A percentile compares a stretch with the other conserved stretches of the same genome.
Conservation (phyloP, 1,140 invertebrate genomes). For the Chironomus tepperi region DNA sequence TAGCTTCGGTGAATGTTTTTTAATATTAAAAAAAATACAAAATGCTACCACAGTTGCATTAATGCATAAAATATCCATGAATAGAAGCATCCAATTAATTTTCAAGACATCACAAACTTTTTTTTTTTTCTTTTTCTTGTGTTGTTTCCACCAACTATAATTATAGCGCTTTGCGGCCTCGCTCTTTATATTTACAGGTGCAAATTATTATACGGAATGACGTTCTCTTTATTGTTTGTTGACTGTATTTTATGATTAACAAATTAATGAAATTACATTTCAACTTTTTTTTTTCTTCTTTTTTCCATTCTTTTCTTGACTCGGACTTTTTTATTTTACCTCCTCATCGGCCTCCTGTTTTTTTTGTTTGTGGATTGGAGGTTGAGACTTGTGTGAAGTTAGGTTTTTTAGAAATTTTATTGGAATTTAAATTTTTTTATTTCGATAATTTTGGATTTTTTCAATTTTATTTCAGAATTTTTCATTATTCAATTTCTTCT, state of each 20-base stretch:
- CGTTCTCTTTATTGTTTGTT: slow-evolving; percentile 19
- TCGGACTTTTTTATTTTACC: background rate
- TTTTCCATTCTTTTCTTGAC: too few species aligned
- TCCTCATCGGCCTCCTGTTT: background rate
- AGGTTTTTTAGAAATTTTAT: too few species aligned
- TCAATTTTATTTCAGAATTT: too few species aligned
- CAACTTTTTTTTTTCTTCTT: background rate
- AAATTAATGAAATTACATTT: background rate
- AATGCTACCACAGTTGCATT: background rate
- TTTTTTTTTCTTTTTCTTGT: background rate
- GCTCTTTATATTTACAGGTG: slow-evolving; percentile 18
- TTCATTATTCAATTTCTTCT: too few species aligned
- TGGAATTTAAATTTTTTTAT: too few species aligned
- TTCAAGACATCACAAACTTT: background rate
- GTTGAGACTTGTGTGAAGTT: background rate
- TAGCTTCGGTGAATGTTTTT: too few species aligned
- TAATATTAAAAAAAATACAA: too few species aligned
- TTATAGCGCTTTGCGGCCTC: background rate
- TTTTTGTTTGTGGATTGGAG: background rate
- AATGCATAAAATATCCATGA: background rate
- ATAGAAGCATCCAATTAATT: slow-evolving; percentile 14
- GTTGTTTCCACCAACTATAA: background rate
- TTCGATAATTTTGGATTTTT: too few species aligned
- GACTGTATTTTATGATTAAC: background rate
- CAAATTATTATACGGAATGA: slow-evolving; percentile 23